Evolutionary conservation across 2,797 vertebrate genomes (phyloP).

Genomic region (Melanotaenia nigrans): DNA sequence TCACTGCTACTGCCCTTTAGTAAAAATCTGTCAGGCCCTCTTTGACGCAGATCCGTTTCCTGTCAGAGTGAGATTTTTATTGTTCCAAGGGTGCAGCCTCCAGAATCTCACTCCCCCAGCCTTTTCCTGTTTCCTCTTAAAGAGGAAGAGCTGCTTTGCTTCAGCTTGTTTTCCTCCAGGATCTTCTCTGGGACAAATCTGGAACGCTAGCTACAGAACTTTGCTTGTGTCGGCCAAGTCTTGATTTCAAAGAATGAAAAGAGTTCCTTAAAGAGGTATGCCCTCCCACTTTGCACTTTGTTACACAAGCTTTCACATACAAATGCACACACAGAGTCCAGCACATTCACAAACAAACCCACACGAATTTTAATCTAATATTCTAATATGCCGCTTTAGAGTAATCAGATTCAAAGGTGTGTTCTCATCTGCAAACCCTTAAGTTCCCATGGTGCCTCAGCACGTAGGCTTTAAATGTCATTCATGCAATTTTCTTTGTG

Average conservation of each 20-base stretch:
- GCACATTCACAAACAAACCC: slow-evolving; percentile 38
- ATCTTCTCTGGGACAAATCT: slow-evolving; percentile 76
- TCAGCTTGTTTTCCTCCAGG: slow-evolving; percentile 37
- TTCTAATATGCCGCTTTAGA: slow-evolving; percentile 28
- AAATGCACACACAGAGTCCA: slow-evolving; percentile 13
- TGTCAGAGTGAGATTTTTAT: slow-evolving; percentile 87
- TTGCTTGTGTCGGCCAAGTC: slow-evolving; percentile 61
- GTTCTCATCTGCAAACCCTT: slow-evolving; percentile 66
- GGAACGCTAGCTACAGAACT: slow-evolving; percentile 59
- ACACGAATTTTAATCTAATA: slow-evolving; percentile 44
- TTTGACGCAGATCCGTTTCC: slow-evolving; percentile 96
- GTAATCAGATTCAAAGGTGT: slow-evolving; percentile 40
- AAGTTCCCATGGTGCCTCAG: slow-evolving; percentile 70
- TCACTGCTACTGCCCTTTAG: slow-evolving; percentile 83
- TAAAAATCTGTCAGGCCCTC: slow-evolving; percentile 80
- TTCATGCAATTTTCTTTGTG: slow-evolving; percentile 59
- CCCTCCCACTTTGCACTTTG: slow-evolving; percentile 47
- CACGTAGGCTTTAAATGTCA: slow-evolving; percentile 71
- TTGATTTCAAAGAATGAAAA: slow-evolving; percentile 80
- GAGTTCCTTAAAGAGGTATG: slow-evolving; percentile 65
- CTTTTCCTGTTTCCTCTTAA: slow-evolving; percentile 93
- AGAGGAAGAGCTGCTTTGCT: slow-evolving; percentile 85
- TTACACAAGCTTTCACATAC: slow-evolving; percentile 24
- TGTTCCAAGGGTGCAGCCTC: slow-evolving; percentile 86
- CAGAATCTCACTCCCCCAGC: slow-evolving; percentile 87